Evolutionary conservation across 2,888 invertebrate genomes (phyloP).

Genomic region (Torymus auratus): DNA sequence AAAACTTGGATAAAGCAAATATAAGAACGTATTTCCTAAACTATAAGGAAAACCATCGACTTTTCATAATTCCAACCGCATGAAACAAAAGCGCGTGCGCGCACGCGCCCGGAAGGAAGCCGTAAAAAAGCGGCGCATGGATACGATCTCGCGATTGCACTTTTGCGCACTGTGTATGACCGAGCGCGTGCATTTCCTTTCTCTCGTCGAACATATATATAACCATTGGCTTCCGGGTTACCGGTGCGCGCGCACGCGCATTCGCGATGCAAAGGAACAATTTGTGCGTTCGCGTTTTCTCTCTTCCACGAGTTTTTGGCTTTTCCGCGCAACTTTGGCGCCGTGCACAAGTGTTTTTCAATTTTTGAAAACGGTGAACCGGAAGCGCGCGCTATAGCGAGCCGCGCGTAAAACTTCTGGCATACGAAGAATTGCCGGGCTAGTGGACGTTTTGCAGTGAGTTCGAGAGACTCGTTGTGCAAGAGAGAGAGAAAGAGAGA

Average conservation of each 20-base stretch:
- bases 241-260: not conserved
- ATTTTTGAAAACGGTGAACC: too few species aligned
- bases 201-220: not conserved
- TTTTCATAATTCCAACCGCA: slow-evolving; percentile 27
- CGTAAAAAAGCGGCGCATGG: slow-evolving; percentile 20
- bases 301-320: not conserved
- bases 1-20: too few species aligned
- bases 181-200: slow-evolving; percentile 18
- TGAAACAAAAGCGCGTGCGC: not conserved
- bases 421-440: too few species aligned
- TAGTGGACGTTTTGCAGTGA: too few species aligned
- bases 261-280: slow-evolving; percentile 3
- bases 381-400: too few species aligned
- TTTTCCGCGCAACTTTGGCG: too few species aligned
- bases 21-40: not conserved
- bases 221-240: slow-evolving; percentile 13
- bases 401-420: too few species aligned
- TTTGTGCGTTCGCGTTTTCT: not conserved
- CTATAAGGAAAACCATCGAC: slow-evolving; percentile 1
- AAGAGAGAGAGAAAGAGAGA: too few species aligned
- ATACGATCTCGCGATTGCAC: slow-evolving; percentile 42
- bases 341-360: too few species aligned
- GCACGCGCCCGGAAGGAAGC: slow-evolving; percentile 16
- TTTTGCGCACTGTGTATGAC: slow-evolving; percentile 29
- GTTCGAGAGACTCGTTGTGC: too few species aligned